Base-by-base conservation (phyloP, 2,888 invertebrate species). In the Nomada ferruginata region DNA sequence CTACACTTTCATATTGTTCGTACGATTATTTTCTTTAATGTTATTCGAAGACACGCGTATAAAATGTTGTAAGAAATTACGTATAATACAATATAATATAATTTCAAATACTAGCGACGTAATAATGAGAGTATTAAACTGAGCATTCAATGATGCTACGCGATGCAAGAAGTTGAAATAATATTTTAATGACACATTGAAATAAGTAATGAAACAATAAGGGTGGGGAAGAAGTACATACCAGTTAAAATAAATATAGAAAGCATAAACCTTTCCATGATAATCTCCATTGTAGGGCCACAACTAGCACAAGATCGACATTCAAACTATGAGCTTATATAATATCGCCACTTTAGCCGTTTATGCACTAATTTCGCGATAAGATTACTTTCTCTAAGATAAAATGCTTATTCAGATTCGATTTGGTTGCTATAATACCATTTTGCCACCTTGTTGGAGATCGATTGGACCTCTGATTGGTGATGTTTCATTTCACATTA, bases 351-450 rank as follows among this genome's bases (percentile, higher is more conserved):
- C 1, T 29, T n/a, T 36, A 60, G 5, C 2, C 13, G 1, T 2
- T 4, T 13, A n/a, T n/a, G 5, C n/a, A 57, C 57, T 36, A 64
- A 15, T 47, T 57, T 0, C 0, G 13, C 36, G 65, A 73, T 73
- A 73, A 73, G 47, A 73, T 57, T 73, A 73, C 36, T 36, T 18
- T 20, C 5, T n/a, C n/a, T 57, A 5, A 23, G 26, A 57, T 57
- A 5, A 15, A 50, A 15, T 15, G 3, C 29, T 29, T 18, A 1
- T 59, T 18, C 7, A 47, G 15, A 0, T 4, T 64, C 47, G 10
- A 9, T 5, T 20, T 15, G 11, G 20, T 36, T 36, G 15, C 13
- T n/a, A 9, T 42, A 61, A 20, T 20, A 20, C 10, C 13, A 61
- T 13, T 61, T 42, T 10, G 36, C 36, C 5, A 36, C 7, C 36